Base-by-base conservation (phyloP, 2,888 invertebrate genomes). In the Toxonevra muliebris region DNA sequence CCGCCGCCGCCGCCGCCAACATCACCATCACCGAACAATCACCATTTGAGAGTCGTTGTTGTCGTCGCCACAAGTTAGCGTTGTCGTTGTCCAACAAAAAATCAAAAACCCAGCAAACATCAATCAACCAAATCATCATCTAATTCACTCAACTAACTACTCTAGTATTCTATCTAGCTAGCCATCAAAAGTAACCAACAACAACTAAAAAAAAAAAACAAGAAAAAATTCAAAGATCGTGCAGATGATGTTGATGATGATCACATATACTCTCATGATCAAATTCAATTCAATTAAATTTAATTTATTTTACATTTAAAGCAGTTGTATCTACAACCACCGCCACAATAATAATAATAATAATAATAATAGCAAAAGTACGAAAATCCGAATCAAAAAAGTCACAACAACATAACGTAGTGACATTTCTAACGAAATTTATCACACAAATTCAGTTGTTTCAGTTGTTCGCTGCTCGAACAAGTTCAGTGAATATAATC, bases 251-350 rank as follows among this genome's bases (percentile, higher is more conserved):
- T 4, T 30, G n/a, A 53, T 19, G 43, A 30, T 30, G 30, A 30
- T 30, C 30, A 30, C 30, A 30, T 30, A 30, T 7, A 30, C 30
- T 30, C 63, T 71, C 70, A 68, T 76, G 75, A 77, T 78, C 73
- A 78, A 76, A 77, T 76, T 77, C 77, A 77, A 77, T 77, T 77
- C 76, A 73, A 75, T 75, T 76, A 76, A 77, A 77, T 76, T 76
- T 73, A 66, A 66, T 65, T 66, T 65, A 65, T 71, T 69, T 63
- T 68, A 66, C 68, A 64, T 70, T 69, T 71, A 68, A 71, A 71
- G 68, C 68, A 68, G 65, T 60, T 69, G 66, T 66, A 62, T 69
- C 54, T 45, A 57, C 61, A 65, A 41, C 40, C 61, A 55, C 57
- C 43, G 13, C 54, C 53, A 42, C 48, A 65, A 53, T 61, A 65